phyloP scores from a whole-genome alignment of 2,888 invertebrate species.

The Rhagonycha lutea region DNA sequence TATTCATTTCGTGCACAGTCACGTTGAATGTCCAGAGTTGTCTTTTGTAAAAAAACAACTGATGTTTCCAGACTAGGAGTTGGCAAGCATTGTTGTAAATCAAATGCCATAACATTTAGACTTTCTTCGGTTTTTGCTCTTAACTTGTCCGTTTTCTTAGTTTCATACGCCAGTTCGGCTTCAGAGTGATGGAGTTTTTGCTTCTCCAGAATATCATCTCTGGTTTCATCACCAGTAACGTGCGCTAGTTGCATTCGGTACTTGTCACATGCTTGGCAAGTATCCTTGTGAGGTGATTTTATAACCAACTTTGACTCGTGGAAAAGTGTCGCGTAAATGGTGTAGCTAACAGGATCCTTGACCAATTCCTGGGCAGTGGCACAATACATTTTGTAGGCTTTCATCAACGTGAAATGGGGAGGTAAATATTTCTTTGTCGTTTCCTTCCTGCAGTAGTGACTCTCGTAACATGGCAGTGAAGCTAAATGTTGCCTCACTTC shows the following conservation, averaged over 20 bases:
- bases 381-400: background rate
- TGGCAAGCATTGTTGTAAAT: slow-evolving; percentile 37
- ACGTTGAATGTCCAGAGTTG: slow-evolving; percentile 41
- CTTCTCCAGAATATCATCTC: no score
- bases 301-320: background rate
- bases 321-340: background rate
- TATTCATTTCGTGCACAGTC: slow-evolving; percentile 35
- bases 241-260: background rate
- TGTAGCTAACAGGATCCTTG: background rate
- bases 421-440: background rate
- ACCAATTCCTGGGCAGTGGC: background rate
- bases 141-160: no score
- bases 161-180: no score
- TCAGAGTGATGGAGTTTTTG: no score
- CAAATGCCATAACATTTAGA: no score
- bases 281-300: background rate
- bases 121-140: no score
- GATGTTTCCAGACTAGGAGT: slow-evolving; percentile 37
- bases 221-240: no score
- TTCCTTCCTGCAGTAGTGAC: slow-evolving; percentile 7
- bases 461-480: slow-evolving; percentile 5
- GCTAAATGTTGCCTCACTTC: background rate
- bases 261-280: slow-evolving; percentile 1
- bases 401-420: background rate
- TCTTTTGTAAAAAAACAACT: slow-evolving; percentile 42